Percentiles rank a stretch among this genome's conserved stretches.
These are phyloP conservation scores for Felis chaus DNA, from an alignment of 2,113 vertebrate genomes.

Conservation along the genomic window DNA sequence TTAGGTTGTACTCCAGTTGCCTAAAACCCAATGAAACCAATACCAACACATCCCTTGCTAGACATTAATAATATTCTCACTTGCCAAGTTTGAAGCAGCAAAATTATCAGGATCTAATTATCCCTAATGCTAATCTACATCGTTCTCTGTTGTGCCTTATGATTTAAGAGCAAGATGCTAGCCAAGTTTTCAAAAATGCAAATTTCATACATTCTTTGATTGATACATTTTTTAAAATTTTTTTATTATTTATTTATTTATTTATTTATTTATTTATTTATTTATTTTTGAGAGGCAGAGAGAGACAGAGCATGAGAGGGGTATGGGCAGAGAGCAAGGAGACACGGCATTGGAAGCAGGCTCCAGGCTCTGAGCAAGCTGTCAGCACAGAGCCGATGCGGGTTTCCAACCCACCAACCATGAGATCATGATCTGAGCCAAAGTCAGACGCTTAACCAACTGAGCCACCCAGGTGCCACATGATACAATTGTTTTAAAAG, in stretches of 20 bases:
- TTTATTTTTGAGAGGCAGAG: no score
- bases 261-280: no score
- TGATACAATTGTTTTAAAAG: background rate
- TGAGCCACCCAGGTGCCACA: no score
- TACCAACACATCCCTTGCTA: background rate
- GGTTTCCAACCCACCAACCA: no score
- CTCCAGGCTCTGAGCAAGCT: no score
- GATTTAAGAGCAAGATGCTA: background rate
- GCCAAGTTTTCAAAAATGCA: background rate
- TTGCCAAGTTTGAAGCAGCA: background rate
- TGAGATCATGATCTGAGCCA: no score
- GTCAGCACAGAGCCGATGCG: no score
- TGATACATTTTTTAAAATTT: background rate
- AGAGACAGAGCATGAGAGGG: no score
- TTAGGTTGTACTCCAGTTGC: background rate
- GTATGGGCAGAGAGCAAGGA: no score
- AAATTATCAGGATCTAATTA: background rate
- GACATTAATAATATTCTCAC: background rate
- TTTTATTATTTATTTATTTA: no score
- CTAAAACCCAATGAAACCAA: background rate
- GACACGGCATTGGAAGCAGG: no score
- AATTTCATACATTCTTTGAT: background rate
- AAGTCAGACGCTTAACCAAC: no score
- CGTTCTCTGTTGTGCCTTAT: background rate
- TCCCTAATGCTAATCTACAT: background rate